These are phyloP conservation scores for Leptosomus discolor DNA, from an alignment of 2,113 vertebrate species.

Conservation along the genomic window DNA sequence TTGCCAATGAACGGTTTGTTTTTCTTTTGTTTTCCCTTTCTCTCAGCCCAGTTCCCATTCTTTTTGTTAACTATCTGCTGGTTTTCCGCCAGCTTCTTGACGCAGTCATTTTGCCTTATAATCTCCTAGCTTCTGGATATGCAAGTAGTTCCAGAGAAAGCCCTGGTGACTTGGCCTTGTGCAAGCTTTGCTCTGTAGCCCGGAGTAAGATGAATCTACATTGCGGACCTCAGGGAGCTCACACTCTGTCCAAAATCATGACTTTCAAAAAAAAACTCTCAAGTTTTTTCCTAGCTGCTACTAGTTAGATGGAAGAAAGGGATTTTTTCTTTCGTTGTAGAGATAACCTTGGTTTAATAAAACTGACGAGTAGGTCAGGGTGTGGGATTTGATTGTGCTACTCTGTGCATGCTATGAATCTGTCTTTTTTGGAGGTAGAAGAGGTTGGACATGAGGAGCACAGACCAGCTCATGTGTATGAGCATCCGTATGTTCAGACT, in stretches of 20 bases:
- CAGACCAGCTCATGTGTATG: background rate
- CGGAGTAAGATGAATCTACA: background rate
- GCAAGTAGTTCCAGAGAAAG: background rate
- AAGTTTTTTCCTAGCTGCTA: background rate
- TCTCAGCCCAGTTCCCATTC: background rate
- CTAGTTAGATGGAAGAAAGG: background rate
- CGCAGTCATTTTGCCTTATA: background rate
- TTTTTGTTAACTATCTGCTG: background rate
- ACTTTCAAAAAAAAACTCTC: background rate
- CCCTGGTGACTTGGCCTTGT: background rate
- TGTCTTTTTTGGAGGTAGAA: background rate
- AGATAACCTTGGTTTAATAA: background rate
- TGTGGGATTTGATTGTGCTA: background rate
- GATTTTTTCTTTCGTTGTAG: background rate
- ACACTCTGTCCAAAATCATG: background rate
- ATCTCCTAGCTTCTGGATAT: background rate
- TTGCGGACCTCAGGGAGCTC: background rate
- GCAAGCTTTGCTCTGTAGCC: background rate
- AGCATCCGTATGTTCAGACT: background rate
- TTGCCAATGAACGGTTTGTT: background rate
- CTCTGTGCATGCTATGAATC: background rate
- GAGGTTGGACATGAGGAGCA: background rate
- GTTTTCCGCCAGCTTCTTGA: background rate
- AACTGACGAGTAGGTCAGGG: background rate
- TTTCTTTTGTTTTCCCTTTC: slow-evolving; percentile 9